Base-by-base conservation (phyloP, 2,113 vertebrate species). In the Panurus biarmicus region DNA sequence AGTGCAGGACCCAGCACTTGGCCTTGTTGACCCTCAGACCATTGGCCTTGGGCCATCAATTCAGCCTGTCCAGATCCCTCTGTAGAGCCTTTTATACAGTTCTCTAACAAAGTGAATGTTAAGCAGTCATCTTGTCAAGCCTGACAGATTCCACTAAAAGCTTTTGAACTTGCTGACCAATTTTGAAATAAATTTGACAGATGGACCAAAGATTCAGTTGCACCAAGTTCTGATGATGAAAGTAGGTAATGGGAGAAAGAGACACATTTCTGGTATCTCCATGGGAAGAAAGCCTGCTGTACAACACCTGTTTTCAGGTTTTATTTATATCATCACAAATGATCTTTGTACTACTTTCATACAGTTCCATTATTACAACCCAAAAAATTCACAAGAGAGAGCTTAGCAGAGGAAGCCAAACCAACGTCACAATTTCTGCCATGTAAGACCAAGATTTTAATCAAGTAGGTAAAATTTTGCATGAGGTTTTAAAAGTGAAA, bases 171-270 rank as follows among this genome's bases (percentile, higher is more conserved):
- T 5, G 3, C 28, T 84, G 51, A 48, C 14, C 76, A 26, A 7
- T 87, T 93, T 56, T 38, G 16, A 71, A 44, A 77, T 36, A 54
- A 66, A 82, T 87, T 71, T 71, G 65, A 57, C 12, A 31, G 51
- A 58, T 33, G 38, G 16, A 87, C 53, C 38, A 64, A 72, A 69
- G 40, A 54, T 78, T 82, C 35, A 45, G 22, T 77, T 70, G 22
- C 29, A 54, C 31, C 15, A 35, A 45, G 20, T 70, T 84, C 22
- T 0, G 0, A 16, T 1, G 36, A n/a, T 79, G 31, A 57, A 82
- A 75, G 19, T n/a, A 60, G 42, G 56, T 1, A 3, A 11, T 33
- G 29, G 23, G 17, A 12, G 19, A 71, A 78, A 36, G 61, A 78
- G 23, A 51, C 9, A 42, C 17, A 26, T 35, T 85, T 56, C 42